A percentile compares a stretch with the other conserved stretches of the same genome.
Conservation (phyloP, 2,113 vertebrate species). For the Anoplopoma fimbria region DNA sequence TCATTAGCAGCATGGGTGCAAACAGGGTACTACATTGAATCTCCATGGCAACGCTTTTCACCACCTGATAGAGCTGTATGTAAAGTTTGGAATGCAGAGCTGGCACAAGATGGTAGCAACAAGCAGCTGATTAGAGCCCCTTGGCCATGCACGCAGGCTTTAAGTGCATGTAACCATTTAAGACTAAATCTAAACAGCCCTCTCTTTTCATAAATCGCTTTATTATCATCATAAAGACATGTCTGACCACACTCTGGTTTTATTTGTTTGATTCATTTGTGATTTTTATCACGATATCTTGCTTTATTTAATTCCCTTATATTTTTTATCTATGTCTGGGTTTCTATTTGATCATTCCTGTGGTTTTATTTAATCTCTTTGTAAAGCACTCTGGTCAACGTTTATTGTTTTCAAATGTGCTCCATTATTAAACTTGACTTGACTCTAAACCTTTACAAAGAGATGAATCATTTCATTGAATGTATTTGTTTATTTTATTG, state of each 20-base stretch:
- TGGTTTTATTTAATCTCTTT: background rate
- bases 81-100: background rate
- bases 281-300: background rate
- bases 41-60: constrained; percentile 5
- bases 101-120: background rate
- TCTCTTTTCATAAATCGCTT: background rate
- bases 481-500: background rate
- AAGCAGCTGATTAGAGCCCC: background rate
- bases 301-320: background rate
- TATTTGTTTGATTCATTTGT: background rate
- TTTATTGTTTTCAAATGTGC: background rate
- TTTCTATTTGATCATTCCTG: background rate
- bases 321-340: background rate
- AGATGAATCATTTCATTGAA: background rate
- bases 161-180: background rate
- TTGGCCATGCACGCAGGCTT: background rate
- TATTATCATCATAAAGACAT: background rate
- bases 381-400: background rate
- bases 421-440: background rate
- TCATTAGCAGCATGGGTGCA: background rate
- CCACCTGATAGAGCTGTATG: background rate
- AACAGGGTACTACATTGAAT: background rate
- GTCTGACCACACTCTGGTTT: background rate
- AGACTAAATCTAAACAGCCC: background rate
- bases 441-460: background rate